Evolutionary conservation across 2,888 invertebrate genomes (phyloP).

Genomic region (Diaperis boleti): DNA sequence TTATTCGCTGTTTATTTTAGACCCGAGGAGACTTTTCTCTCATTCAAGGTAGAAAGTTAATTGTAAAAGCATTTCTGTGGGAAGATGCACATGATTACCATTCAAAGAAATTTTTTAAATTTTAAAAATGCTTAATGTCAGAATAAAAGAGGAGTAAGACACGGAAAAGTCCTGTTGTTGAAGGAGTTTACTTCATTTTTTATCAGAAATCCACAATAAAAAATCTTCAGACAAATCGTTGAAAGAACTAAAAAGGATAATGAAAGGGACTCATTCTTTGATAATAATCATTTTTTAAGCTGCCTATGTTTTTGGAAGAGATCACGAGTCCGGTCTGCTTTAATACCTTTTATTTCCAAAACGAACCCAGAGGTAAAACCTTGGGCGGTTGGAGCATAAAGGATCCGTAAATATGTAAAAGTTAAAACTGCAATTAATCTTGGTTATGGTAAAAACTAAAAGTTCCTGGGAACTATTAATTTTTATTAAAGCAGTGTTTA

Average conservation of each 20-base stretch:
- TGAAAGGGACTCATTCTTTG: background rate
- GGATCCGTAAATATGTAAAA: background rate
- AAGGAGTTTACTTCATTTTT: background rate
- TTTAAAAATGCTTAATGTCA: background rate
- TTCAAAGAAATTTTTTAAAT: background rate
- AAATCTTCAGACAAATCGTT: background rate
- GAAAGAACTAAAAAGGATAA: background rate
- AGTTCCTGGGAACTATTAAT: background rate
- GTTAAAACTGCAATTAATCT: background rate
- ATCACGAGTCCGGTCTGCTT: background rate
- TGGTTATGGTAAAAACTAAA: background rate
- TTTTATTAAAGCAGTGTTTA: background rate
- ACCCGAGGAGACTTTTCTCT: background rate
- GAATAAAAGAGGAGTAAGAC: conserved; percentile 6
- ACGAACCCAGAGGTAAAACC: background rate
- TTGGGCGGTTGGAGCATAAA: background rate
- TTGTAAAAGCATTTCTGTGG: background rate
- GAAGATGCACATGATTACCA: background rate
- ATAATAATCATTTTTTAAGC: too few species aligned
- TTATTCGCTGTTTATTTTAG: background rate
- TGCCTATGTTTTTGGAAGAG: too few species aligned
- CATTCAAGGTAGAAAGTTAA: background rate
- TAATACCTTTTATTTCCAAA: background rate
- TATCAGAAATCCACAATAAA: too few species aligned
- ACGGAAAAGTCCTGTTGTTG: too few species aligned